A percentile compares a stretch with the other conserved stretches of the same genome.
Conservation (phyloP, 2,888 invertebrate species). For the Dendrolimus pini region DNA sequence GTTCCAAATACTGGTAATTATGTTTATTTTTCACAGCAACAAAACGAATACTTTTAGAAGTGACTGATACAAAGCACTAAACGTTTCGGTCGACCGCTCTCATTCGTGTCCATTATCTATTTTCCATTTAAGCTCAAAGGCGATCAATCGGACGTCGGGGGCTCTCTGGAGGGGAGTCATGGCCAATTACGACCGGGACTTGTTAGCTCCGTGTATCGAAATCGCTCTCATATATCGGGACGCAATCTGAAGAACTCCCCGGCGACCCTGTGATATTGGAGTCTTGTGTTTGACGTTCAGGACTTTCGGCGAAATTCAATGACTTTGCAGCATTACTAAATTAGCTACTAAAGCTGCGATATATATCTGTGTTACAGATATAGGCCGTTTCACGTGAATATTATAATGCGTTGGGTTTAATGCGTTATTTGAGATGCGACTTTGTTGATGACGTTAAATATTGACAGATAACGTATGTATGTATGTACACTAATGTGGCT, state of each 20-base stretch:
- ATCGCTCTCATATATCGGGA: constrained; percentile 1
- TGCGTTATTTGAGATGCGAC: too few relatives aligned
- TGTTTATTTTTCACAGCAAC: background rate
- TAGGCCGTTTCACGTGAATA: too few relatives aligned
- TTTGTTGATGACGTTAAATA: too few relatives aligned
- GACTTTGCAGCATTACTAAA: background rate
- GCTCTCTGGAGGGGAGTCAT: background rate
- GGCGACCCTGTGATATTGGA: constrained; percentile 1
- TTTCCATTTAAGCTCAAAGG: background rate
- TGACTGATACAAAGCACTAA: background rate
- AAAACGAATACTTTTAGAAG: background rate
- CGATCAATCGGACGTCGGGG: background rate
- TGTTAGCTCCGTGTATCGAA: constrained; percentile 2
- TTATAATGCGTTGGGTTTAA: too few relatives aligned
- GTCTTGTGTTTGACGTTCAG: constrained; percentile 4
- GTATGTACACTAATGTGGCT: too few relatives aligned
- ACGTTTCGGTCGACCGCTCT: background rate
- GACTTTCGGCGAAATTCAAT: background rate
- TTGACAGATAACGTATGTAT: too few relatives aligned
- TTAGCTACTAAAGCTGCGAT: too few relatives aligned
- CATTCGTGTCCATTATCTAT: background rate
- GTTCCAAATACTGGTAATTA: too few relatives aligned
- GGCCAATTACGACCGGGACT: constrained; percentile 4
- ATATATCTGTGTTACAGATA: too few relatives aligned
- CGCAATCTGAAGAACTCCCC: background rate